Base-by-base conservation (phyloP, 2,113 vertebrate genomes). In the Agapornis roseicollis region DNA sequence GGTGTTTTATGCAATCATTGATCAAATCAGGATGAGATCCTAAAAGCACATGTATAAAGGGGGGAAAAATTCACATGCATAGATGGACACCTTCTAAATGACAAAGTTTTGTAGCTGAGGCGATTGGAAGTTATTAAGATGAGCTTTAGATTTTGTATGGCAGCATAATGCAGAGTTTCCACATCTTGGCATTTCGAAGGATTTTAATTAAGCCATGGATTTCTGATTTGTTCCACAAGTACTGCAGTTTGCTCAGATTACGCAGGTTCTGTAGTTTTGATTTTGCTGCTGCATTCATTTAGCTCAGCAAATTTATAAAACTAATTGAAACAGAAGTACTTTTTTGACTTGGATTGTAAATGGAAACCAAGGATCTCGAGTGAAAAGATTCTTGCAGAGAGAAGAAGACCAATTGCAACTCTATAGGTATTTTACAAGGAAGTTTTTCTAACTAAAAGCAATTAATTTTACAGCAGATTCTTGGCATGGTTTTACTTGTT, bases 291-390 rank as follows among this genome's bases (percentile, higher is more conserved):
- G 41, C 85, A 90, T 87, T 95, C 93, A 70, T 96, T 91, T 90
- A 92, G 90, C 93, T 94, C 77, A 94, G 94, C 94, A 94, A 93
- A 96, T 95, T 94, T 93, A 84, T 89, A 92, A 93, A 96, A 69
- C 90, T 95, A 95, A 96, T 97, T 96, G 94, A 94, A 96, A 58
- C 49, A 71, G 79, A 96, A 94, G 63, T 76, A 85, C 86, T 96
- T 89, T 88, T 90, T 76, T 44, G 95, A 77, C 82, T 90, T 73
- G n/a, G 76, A 85, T 66, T 85, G 65, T 72, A 89, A 92, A 69
- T 65, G 72, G 56, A 80, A 44, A 81, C 16, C 58, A 93, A 23
- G 3, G 7, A 61, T 58, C n/a, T 81, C 46, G 49, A 76, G 53
- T 78, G 80, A 92, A 95, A 85, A 71, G 50, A 35, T 22, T 68